Evolutionary conservation across 1,140 invertebrate species (phyloP), one percentile per base, ranked within the genome.

Genomic region (Tetraneura akinire): DNA sequence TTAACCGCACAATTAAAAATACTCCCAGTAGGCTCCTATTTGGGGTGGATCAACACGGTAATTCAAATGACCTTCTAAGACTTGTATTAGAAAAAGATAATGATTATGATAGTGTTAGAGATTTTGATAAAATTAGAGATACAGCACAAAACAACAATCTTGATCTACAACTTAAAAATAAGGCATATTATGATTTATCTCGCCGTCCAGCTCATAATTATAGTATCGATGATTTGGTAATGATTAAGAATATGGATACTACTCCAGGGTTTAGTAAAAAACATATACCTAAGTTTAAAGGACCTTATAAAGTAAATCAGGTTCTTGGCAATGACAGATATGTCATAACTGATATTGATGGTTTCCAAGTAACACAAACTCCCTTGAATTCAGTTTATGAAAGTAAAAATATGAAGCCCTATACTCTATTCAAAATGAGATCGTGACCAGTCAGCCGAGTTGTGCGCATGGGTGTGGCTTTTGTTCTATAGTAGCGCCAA

Each of bases 21-120:
- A 81, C 81, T 4, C 82, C 83, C 3, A 81, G 81, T 49, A 49
- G 51, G 49, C 64, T 84, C 26, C 80, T 83, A 37, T 83, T 82
- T 71, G 83, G 82, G 1, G 62, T 81, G 8, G 68, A 76, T 32
- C 73, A 76, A 60, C 47, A 66, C 18, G 70, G 80, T 64, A 16
- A 62, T 29, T 49, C 64, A 3, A 57, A 81, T 47, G 62, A 78
- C 47, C 23, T 21, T 37, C 18, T 81, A 80, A 49, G 51, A 51
- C 45, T 64, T 3, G 21, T 66, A n/a, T 42, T 66, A 66, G 62
- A 42, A 10, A 18, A 8, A 37, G 62, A 66, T 1, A n/a, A 66
- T 6, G 1, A 1, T 18, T 26, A 29, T 3, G 16, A 60, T 60
- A n/a, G n/a, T 29, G 45, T 68, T 42, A 32, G 47, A 32, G 18